Conservation (phyloP, 1,140 invertebrate species). For the Gryllus bimaculatus region DNA sequence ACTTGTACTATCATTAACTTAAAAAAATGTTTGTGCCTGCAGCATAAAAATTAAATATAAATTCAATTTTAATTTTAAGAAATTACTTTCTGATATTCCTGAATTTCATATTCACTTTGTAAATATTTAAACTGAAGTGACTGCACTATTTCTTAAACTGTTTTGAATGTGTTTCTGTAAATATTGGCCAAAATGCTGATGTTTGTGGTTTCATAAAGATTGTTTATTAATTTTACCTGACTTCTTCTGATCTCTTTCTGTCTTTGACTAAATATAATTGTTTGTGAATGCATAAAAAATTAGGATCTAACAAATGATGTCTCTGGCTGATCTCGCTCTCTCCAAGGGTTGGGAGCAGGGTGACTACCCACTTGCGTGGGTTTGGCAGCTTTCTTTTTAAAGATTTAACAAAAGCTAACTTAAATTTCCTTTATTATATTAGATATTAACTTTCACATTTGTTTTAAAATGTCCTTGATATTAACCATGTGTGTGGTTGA, state of each 20-base stretch:
- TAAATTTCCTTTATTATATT: too few relatives aligned
- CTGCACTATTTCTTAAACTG: background rate
- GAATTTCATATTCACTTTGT: background rate
- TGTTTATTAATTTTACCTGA: background rate
- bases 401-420: too few relatives aligned
- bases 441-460: too few relatives aligned
- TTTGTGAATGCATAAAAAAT: background rate
- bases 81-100: background rate
- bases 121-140: background rate
- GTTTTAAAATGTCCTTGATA: too few relatives aligned
- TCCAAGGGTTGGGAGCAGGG: background rate
- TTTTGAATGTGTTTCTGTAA: constrained; percentile 5
- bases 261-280: background rate
- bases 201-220: background rate
- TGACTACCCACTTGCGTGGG: background rate
- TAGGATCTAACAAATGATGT: background rate
- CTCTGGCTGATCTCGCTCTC: too few relatives aligned
- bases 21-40: too few relatives aligned
- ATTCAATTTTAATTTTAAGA: background rate
- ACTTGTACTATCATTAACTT: too few relatives aligned
- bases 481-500: too few relatives aligned
- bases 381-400: background rate
- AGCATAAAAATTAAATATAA: background rate
- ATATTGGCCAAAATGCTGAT: background rate
- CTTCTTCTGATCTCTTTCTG: background rate